Percentiles rank a stretch among this genome's conserved stretches.
These are phyloP conservation scores for Leucopsar rothschildi DNA, from an alignment of 2,113 vertebrate genomes.

Conservation along the genomic window DNA sequence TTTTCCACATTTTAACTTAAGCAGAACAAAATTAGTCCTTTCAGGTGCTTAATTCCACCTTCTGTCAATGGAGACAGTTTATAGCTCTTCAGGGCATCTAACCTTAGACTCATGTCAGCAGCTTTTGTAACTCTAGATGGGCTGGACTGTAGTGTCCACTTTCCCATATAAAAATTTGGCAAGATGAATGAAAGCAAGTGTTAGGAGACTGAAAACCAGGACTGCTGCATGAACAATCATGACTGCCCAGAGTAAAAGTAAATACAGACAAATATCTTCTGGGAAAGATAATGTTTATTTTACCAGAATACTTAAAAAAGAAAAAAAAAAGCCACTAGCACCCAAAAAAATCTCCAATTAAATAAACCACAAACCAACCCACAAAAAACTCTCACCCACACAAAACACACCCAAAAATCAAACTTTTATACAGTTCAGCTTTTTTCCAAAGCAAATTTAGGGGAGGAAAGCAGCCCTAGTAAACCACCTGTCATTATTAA, in stretches of 20 bases:
- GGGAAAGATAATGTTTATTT: neutral
- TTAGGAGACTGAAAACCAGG: neutral
- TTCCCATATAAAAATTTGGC: neutral
- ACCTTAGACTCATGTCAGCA: neutral
- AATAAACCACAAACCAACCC: neutral
- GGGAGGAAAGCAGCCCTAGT: neutral
- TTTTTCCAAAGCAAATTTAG: neutral
- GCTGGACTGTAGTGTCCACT: fast-evolving
- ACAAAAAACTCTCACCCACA: neutral
- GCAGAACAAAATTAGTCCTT: neutral
- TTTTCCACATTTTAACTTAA: neutral
- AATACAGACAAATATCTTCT: neutral
- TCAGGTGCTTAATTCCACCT: neutral
- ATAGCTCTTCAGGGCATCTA: neutral
- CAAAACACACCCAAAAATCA: neutral
- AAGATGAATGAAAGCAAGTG: neutral
- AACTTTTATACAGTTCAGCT: neutral
- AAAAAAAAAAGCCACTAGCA: neutral
- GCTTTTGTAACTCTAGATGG: neutral
- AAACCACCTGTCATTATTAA: neutral
- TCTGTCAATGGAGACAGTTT: neutral
- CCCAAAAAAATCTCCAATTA: neutral
- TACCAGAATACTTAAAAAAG: neutral
- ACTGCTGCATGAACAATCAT: neutral
- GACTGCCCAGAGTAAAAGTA: neutral